Conservation (phyloP, 2,797 vertebrate species). For the Sebastes iracundus region DNA sequence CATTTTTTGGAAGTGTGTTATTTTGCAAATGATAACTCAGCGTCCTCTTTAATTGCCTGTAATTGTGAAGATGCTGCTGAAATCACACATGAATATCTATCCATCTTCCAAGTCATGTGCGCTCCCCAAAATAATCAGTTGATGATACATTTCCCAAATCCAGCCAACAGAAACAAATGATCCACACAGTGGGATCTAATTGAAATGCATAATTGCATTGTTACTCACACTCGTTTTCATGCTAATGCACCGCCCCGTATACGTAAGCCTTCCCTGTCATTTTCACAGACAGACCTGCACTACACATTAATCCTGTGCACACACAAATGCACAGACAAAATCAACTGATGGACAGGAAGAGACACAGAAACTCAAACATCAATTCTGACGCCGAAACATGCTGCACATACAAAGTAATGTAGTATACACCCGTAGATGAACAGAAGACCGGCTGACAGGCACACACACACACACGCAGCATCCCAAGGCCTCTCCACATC, state of each 20-base stretch:
- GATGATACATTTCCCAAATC: conserved; percentile 48
- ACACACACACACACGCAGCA: conserved; percentile 48
- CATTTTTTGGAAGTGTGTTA: conserved; percentile 17
- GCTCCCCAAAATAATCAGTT: conserved; percentile 37
- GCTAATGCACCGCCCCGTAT: conserved; percentile 21
- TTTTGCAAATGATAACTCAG: conserved; percentile 36
- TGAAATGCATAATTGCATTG: conserved; percentile 70
- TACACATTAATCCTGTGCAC: background rate
- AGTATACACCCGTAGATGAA: conserved; percentile 31
- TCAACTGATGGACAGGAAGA: conserved; percentile 45
- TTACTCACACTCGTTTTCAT: conserved; percentile 59
- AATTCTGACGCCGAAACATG: conserved; percentile 50
- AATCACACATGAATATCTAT: conserved; percentile 23
- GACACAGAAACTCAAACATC: conserved; percentile 45
- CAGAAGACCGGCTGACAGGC: conserved; percentile 59
- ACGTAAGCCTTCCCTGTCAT: conserved; percentile 36
- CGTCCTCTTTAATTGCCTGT: conserved; percentile 31
- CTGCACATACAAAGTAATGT: conserved; percentile 63
- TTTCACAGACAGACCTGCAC: conserved; percentile 4
- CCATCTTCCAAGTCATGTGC: conserved; percentile 14
- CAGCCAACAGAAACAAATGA: conserved; percentile 53
- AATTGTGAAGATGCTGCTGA: conserved; percentile 33
- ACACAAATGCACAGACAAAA: conserved; percentile 28
- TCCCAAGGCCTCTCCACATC: conserved; percentile 73
- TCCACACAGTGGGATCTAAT: conserved; percentile 63